Percentiles rank a stretch among this genome's conserved stretches.
Conservation (phyloP, 2,113 vertebrate genomes). For the Eonycteris spelaea region DNA sequence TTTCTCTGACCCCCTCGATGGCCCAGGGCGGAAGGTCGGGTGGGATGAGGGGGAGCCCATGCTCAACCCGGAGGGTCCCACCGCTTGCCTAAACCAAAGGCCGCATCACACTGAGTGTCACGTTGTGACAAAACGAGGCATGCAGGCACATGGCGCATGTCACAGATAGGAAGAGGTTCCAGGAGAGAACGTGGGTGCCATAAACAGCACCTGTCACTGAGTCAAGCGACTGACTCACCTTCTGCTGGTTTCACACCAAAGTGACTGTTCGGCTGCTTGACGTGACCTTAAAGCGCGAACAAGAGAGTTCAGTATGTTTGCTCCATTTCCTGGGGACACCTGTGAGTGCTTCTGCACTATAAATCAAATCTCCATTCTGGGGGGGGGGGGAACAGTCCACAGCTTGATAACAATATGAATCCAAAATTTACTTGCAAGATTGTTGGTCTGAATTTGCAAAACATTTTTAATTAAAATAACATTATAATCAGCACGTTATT, state of each 20-base stretch:
- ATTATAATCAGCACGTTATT: not conserved
- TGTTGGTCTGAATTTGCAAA: not conserved
- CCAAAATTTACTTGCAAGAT: not conserved
- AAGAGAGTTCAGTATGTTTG: not conserved
- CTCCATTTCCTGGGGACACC: not conserved
- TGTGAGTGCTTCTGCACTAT: not conserved
- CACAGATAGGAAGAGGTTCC: not conserved
- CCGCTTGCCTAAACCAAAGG: not conserved
- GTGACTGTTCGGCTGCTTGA: not conserved
- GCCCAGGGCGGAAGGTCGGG: not conserved
- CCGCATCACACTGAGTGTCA: too few relatives aligned
- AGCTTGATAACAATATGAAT: not conserved
- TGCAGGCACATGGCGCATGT: not conserved
- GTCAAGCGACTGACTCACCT: not conserved
- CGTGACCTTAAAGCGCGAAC: not conserved
- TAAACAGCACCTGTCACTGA: not conserved
- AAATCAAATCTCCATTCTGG: not conserved
- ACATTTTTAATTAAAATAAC: conserved; percentile 9
- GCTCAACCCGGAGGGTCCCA: not conserved
- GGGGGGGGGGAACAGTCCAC: not conserved
- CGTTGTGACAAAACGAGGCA: not conserved
- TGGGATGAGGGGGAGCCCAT: not conserved
- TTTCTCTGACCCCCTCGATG: not conserved
- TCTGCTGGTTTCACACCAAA: not conserved
- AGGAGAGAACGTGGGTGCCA: not conserved